Base-by-base conservation (phyloP, 2,113 vertebrate genomes). In the Aramus guarauna region DNA sequence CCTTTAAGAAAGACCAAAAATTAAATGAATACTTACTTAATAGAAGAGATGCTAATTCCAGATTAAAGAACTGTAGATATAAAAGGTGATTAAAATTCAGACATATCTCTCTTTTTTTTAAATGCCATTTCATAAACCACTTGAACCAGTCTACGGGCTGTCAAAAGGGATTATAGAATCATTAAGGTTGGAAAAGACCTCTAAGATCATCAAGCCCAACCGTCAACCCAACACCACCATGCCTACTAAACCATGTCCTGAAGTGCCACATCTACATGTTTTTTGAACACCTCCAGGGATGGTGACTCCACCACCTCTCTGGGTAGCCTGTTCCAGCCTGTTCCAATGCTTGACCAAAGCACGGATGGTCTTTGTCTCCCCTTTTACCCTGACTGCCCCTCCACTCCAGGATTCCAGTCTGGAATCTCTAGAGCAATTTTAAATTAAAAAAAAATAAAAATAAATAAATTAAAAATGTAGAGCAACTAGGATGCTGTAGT, bases 141-240 rank as follows among this genome's bases (percentile, higher is more conserved):
- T 85, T 67, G 22, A 90, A 53, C 13, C 8, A n/a, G 8, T 9
- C n/a, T 23, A n/a, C 0, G 1, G 2, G 10, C 5, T 15, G 41
- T 13, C 30, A 69, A 36, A 75, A 88, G 11, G 24, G 19, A 41
- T 41, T 12, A 41, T 41, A 41, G 12, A 41, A 41, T 41, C 39
- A 41, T 41, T 41, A 41, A 41, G 39, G 39, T 41, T 41, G 39
- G 39, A 41, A 41, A 41, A 41, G 39, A 41, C 39, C 39, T 41
- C 39, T 41, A 41, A 41, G 39, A 41, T 41, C 39, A 41, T 41
- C 39, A 41, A 41, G 39, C 12, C 12, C 39, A 41, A 41, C 39
- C 39, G 39, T 41, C 39, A 41, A 41, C 39, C 39, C 39, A 41
- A 41, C 39, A 41, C 39, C 39, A 41, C 39, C 39, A 41, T 41